phyloP scores from a whole-genome alignment of 2,888 invertebrate genomes.

The Ormyrus pomaceus region DNA sequence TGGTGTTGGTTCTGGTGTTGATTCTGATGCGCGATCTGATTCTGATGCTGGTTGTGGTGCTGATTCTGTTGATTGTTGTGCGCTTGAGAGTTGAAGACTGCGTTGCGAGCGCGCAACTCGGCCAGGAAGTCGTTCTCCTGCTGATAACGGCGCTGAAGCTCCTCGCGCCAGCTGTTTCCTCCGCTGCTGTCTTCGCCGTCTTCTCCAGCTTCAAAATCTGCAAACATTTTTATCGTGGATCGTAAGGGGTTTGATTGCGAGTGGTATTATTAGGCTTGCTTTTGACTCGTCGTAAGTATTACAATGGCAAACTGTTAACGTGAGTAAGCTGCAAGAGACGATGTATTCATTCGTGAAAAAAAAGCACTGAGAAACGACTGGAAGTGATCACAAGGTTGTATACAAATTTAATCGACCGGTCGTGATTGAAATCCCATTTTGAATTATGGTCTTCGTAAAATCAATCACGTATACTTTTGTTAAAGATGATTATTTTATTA shows the following conservation, averaged over 20 bases:
- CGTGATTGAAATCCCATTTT: too few relatives aligned
- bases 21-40: neutral
- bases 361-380: too few relatives aligned
- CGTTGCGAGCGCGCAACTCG: constrained; percentile 78
- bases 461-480: too few relatives aligned
- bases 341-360: too few relatives aligned
- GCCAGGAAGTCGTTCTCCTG: constrained; percentile 80
- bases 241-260: too few relatives aligned
- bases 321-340: too few relatives aligned
- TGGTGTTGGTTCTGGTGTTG: constrained; percentile 16
- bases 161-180: constrained; percentile 78
- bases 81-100: constrained; percentile 54
- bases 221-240: neutral
- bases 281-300: too few relatives aligned
- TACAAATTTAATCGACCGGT: too few relatives aligned
- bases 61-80: constrained; percentile 41
- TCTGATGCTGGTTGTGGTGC: constrained; percentile 1
- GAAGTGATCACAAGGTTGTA: too few relatives aligned
- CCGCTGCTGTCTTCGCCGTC: constrained; percentile 80
- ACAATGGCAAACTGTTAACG: too few relatives aligned
- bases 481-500: neutral
- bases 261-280: too few relatives aligned
- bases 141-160: constrained; percentile 78
- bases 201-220: constrained; percentile 68
- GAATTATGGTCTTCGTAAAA: too few relatives aligned